Evolutionary conservation across 2,888 invertebrate genomes (phyloP).

Genomic region (Eucera pruinosa): DNA sequence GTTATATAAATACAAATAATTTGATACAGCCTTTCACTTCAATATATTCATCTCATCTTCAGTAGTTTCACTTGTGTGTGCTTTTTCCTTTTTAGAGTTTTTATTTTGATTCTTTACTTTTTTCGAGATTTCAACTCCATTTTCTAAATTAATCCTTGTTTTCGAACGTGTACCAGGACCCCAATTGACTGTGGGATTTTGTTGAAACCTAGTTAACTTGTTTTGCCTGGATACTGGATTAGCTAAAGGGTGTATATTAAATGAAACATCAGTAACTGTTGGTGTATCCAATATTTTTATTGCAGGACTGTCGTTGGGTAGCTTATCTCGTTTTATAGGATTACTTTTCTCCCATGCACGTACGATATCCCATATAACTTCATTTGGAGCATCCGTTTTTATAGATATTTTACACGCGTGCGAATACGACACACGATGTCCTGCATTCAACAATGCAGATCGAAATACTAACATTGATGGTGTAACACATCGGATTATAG

Average conservation of each 20-base stretch:
- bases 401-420: conserved; percentile 95
- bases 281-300: conserved; percentile 86
- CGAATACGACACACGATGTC: conserved; percentile 95
- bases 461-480: conserved; percentile 85
- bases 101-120: conserved; percentile 89
- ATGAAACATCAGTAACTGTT: conserved; percentile 85
- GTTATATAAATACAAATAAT: background rate
- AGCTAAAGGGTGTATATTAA: conserved; percentile 88
- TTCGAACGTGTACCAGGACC: conserved; percentile 94
- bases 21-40: conserved; percentile 1
- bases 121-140: conserved; percentile 86
- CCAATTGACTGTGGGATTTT: conserved; percentile 95
- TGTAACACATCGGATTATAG: conserved; percentile 76
- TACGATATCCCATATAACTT: conserved; percentile 96
- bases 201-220: conserved; percentile 92
- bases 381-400: conserved; percentile 96
- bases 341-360: conserved; percentile 91
- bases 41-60: too few relatives aligned
- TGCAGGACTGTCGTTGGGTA: conserved; percentile 85
- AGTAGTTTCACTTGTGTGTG: background rate
- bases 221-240: conserved; percentile 92
- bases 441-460: conserved; percentile 95
- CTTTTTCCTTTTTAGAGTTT: conserved; percentile 83
- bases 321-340: conserved; percentile 88
- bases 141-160: conserved; percentile 86